Percentiles rank a stretch among this genome's conserved stretches.
Conservation (phyloP, 2,797 vertebrate species). For the Benthosema pterotum region DNA sequence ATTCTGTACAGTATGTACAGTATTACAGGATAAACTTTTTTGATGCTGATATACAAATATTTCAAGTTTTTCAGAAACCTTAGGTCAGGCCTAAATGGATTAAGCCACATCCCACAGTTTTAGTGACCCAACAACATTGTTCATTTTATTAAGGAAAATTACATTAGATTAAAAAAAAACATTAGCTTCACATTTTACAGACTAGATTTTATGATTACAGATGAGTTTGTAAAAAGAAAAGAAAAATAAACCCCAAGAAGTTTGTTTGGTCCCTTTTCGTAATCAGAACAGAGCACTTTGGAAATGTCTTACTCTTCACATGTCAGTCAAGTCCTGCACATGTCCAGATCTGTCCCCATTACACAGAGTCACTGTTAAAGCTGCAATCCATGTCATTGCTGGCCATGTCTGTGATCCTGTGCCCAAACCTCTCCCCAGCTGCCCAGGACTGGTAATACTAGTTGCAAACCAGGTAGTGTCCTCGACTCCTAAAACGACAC, state of each 20-base stretch:
- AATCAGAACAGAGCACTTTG: background rate
- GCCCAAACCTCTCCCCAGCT: no score
- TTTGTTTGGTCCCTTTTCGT: background rate
- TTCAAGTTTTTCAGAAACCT: no score
- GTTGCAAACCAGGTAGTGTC: no score
- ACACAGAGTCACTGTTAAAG: no score
- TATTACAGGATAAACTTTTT: no score
- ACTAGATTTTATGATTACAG: background rate
- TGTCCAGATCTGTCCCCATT: background rate
- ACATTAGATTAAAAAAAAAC: background rate
- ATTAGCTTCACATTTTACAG: background rate
- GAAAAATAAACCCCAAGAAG: background rate
- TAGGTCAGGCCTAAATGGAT: no score
- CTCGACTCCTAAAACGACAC: no score
- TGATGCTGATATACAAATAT: no score
- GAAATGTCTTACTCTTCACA: background rate
- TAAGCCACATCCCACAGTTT: background rate
- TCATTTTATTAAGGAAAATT: conserved; percentile 14
- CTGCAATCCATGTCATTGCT: no score
- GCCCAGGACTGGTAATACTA: no score
- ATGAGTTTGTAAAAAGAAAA: background rate
- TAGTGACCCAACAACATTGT: background rate
- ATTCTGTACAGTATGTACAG: no score
- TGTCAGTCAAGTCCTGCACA: background rate
- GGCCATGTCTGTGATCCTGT: no score